Base-by-base conservation (phyloP, 2,797 vertebrate genomes). In the Anomalospiza imberbis region DNA sequence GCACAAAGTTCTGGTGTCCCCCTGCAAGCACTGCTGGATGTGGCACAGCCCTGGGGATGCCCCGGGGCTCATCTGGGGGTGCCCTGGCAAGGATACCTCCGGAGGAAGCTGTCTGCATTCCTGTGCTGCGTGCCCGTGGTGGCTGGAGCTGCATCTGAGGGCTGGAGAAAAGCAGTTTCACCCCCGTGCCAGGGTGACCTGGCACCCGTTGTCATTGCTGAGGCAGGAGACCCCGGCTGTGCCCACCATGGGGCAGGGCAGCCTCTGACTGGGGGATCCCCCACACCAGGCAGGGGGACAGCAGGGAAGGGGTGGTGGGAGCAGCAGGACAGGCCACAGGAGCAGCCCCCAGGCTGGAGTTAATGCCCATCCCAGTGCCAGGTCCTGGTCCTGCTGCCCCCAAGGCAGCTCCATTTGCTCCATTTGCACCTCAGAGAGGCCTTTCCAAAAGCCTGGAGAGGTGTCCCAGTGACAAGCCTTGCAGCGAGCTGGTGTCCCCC, bases 171-270 rank as follows among this genome's bases (percentile, higher is more conserved):
- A 84, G 40, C 77, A 24, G 9, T 19, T 26, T 22, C 8, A 6
- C 7, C 2, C 10, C 55, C 0, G 1, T 38, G 48, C 36, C 12
- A 1, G 62, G 48, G 25, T 2, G 5, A 12, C 3, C 0, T 0
- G 2, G 26, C 44, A 3, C 40, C 9, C 0, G 0, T 0, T 36
- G 93, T 17, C 48, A 3, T 15, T 24, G 50, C 47, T 7, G 13
- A 0, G 19, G 34, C 57, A 11, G 36, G 28, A 48, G 11, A 0
- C 22, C 26, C 16, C 2, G 9, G 31, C 28, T 4, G 11, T 22
- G 66, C 48, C 83, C 32, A 2, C 17, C 7, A 0, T 0, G 32
- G n/a, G 26, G 20, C 51, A 32, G 79, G 32, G 34, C 83, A 78
- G 61, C 55, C 74, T 42, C 31, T 16, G 19, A 1, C 6, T 0